Conservation (phyloP, 2,888 invertebrate species). For the Euspilapteryx auroguttella region DNA sequence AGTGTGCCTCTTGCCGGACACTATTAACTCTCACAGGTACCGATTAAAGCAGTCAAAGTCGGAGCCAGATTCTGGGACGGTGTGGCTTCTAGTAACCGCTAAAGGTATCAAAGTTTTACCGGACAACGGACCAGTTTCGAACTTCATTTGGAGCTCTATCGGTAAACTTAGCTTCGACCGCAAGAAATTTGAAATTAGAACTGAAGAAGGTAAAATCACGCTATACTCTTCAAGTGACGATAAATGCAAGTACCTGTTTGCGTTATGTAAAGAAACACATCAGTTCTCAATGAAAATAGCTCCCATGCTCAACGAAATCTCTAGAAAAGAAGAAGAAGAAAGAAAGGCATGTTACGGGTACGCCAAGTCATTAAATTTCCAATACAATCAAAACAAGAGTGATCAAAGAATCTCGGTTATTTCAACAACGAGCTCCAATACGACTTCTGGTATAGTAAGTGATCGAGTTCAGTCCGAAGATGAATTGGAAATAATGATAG, state of each 20-base stretch:
- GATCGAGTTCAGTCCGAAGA: slow-evolving; percentile 94
- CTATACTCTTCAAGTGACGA: slow-evolving; percentile 92
- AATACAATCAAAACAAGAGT: slow-evolving; percentile 65
- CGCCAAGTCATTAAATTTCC: slow-evolving; percentile 63
- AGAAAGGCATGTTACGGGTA: slow-evolving; percentile 75
- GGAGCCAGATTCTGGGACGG: slow-evolving; percentile 75
- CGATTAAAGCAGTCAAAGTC: slow-evolving; percentile 77
- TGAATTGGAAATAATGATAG: slow-evolving; percentile 87
- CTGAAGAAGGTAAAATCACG: slow-evolving; percentile 84
- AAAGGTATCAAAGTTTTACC: slow-evolving; percentile 88
- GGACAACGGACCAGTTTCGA: slow-evolving; percentile 68
- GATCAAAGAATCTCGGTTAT: slow-evolving; percentile 89
- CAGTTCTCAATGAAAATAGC: slow-evolving; percentile 94
- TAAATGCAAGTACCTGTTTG: slow-evolving; percentile 88
- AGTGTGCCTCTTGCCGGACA: slow-evolving; percentile 79
- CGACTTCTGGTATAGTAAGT: slow-evolving; percentile 95
- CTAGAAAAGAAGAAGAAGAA: slow-evolving; percentile 78
- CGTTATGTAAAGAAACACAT: slow-evolving; percentile 89
- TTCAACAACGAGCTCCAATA: slow-evolving; percentile 93
- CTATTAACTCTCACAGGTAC: slow-evolving; percentile 88
- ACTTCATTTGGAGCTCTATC: slow-evolving; percentile 94
- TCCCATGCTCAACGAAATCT: slow-evolving; percentile 80
- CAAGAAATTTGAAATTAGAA: slow-evolving; percentile 95
- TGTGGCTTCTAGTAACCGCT: slow-evolving; percentile 90
- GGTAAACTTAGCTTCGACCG: slow-evolving; percentile 94